Percentiles rank a stretch among this genome's conserved stretches.
Conservation (phyloP, 2,797 vertebrate genomes). For the Hydrophis major region DNA sequence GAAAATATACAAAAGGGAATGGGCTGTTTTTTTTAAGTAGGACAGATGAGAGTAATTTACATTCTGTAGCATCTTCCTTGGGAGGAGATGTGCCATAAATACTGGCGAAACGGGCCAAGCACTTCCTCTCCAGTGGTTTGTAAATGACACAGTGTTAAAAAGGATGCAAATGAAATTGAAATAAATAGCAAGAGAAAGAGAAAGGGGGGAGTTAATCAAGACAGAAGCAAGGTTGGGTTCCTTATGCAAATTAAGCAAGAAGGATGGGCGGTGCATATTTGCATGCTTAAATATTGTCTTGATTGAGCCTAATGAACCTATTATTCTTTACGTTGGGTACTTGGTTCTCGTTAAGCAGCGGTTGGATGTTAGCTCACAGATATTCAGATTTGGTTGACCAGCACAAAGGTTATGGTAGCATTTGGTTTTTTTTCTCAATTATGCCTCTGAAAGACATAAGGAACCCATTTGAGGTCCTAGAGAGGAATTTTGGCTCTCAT, state of each 20-base stretch:
- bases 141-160: neutral
- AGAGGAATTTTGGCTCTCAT: neutral
- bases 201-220: neutral
- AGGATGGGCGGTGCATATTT: neutral
- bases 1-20: conserved; percentile 4
- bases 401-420: neutral
- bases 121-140: neutral
- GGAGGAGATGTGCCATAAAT: neutral
- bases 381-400: no score
- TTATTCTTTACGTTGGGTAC: neutral
- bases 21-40: conserved; percentile 35
- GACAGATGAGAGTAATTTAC: conserved; percentile 16
- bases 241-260: neutral
- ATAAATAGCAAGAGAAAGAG: neutral
- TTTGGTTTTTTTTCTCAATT: neutral
- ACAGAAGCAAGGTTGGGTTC: neutral
- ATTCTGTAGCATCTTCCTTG: neutral
- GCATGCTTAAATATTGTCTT: neutral
- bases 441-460: neutral
- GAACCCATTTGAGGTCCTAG: neutral
- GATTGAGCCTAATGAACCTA: neutral
- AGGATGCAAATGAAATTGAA: neutral
- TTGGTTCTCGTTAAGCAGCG: neutral
- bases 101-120: neutral
- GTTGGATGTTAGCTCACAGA: neutral